Base-by-base conservation (phyloP, 2,888 invertebrate genomes). In the Cyrtodaria siliqua region DNA sequence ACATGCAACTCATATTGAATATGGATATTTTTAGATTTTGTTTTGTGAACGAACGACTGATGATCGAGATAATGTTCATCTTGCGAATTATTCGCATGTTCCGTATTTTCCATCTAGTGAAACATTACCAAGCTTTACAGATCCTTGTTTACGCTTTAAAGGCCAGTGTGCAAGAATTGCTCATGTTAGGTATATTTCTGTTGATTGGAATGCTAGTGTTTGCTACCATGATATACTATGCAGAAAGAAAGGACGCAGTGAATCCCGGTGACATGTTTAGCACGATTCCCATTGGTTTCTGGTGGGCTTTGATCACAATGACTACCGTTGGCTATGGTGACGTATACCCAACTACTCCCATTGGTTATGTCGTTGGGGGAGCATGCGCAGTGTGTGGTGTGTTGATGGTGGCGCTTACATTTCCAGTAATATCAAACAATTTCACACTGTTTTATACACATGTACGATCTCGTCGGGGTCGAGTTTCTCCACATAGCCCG, bases 1-100 rank as follows among this genome's bases (percentile, higher is more conserved):
- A 92, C 76, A 91, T 91, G 72, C 90, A 91, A 74, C 87, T 91
- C 38, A 87, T 90, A 59, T 84, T 92, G 20, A 88, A 89, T 69
- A 83, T 88, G 61, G 86, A 88, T 3, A 85, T 89, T 44, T 82
- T 86, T 29, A 82, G 90, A 66, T 86, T 86, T 24, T 92, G 91
- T 77, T 88, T 91, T 60, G 84, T 87, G 49, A 91, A 89, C 71
- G 89, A 91, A 74, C 83, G 89, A 8, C 86, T 90, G n/a, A 90
- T 91, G 72, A 86, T 92, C 44, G 91, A 92, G 79, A 89, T 90
- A 38, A 92, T 94, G 83, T 93, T 93, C 83, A 92, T 94, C 74
- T 86, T 94, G 79, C 91, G 93, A 49, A 93, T 94, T 63, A 92
- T 94, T 66, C 88, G 93, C 33, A 93, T 94, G 84, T 92, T 94